A percentile compares a stretch with the other conserved stretches of the same genome.
Conservation (phyloP, 2,888 invertebrate species). For the Apomyelois bistriatella region DNA sequence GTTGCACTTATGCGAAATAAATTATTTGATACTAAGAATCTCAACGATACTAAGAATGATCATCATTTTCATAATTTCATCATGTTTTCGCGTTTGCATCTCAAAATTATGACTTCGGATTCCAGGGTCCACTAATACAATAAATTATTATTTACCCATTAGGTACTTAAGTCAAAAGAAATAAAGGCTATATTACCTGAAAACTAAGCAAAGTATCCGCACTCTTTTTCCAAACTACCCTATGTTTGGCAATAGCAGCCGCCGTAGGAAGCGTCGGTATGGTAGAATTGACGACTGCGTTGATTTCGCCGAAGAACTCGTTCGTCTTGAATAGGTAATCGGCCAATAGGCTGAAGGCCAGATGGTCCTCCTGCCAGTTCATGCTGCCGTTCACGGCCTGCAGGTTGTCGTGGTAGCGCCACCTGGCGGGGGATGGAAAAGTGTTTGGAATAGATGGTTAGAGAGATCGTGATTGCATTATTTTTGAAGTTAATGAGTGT, state of each 20-base stretch:
- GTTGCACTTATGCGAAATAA: too few species aligned
- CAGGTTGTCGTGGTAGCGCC: constrained; percentile 74
- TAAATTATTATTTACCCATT: too few species aligned
- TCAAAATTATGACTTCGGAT: too few species aligned
- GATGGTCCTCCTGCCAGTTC: constrained; percentile 74
- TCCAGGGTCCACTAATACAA: too few species aligned
- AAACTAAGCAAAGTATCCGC: constrained; percentile 71
- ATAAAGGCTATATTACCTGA: constrained; percentile 62
- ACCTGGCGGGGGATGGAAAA: constrained; percentile 40
- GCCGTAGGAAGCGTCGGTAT: constrained; percentile 66
- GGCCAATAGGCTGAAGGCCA: constrained; percentile 64
- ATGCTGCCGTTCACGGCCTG: constrained; percentile 74
- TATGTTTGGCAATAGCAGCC: constrained; percentile 65
- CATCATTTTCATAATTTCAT: too few species aligned
- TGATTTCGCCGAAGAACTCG: constrained; percentile 70
- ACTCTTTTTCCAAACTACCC: constrained; percentile 69
- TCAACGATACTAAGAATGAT: too few species aligned
- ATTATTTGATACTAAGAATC: too few species aligned
- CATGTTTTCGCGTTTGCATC: too few species aligned
- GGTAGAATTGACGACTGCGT: constrained; percentile 67
- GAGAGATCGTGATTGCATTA: background rate
- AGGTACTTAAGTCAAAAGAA: too few species aligned
- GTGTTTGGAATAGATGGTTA: background rate
- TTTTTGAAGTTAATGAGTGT: too few species aligned
- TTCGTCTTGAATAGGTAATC: constrained; percentile 71